Evolutionary conservation across 2,888 invertebrate species (phyloP), one percentile per base, ranked within the genome.

Genomic region (Leptinotarsa tumamoca): DNA sequence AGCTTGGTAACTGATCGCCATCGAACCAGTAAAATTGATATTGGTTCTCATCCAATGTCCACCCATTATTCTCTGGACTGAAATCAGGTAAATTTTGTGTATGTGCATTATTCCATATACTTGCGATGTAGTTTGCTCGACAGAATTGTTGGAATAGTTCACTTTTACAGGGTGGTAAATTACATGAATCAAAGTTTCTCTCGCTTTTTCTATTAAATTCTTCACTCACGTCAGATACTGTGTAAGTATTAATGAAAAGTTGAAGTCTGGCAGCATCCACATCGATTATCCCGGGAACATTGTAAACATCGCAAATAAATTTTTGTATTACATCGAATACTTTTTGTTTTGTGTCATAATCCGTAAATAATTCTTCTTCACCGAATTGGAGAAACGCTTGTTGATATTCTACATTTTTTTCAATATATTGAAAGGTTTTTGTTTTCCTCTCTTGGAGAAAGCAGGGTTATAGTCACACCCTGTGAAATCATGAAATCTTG

Each of bases 251-350:
- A 17, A 81, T 72, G 67, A 81, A 81, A 18, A 80, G 70, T 70
- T 81, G 80, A 78, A 83, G 80, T 50, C 54, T 17, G 7, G 54
- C 54, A 56, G 54, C 54, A 80, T 82, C 73, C 17, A 83, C 81
- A 56, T 82, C 82, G 68, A 73, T 10, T 77, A 67, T 75, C 58
- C 78, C 83, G 81, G 88, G 80, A 18, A 18, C 18, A 78, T 73
- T 79, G 33, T 79, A 81, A 58, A 81, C 74, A 56, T 81, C 74
- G 52, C 82, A 82, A 77, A 71, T 67, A 27, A 67, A 71, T 51
- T 71, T 71, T 52, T 71, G 66, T 33, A 80, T 74, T 71, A 23
- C 63, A 27, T 75, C 75, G 50, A 77, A 78, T 50, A 78, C 21
- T 71, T 54, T 51, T 71, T 76, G 49, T 71, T 74, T 21, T 71